These are phyloP conservation scores for Rotaria macrura DNA, from an alignment of 2,888 invertebrate species.

Conservation along the genomic window DNA sequence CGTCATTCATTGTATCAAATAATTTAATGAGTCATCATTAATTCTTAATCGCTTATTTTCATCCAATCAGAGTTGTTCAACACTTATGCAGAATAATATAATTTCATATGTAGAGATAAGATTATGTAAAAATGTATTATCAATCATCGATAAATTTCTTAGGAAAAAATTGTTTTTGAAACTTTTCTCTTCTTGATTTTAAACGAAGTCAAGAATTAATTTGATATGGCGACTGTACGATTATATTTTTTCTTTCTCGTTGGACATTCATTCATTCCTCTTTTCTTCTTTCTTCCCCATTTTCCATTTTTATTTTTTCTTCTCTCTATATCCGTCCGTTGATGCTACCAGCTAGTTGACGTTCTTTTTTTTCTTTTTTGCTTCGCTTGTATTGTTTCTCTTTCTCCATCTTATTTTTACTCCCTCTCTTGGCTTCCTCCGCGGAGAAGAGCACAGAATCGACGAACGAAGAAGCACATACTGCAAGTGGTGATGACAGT, in stretches of 20 bases:
- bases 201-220: background rate
- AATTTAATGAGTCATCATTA: background rate
- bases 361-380: background rate
- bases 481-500: background rate
- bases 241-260: background rate
- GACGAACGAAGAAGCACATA: conserved; percentile 3
- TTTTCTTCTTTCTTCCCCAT: background rate
- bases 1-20: too few species aligned
- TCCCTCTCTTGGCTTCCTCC: background rate
- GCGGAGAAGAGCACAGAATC: background rate
- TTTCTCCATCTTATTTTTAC: background rate
- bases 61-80: background rate
- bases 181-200: background rate
- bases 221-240: background rate
- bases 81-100: background rate
- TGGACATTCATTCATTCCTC: background rate
- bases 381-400: background rate
- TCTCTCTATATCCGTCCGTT: background rate
- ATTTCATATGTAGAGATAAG: too few species aligned
- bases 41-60: background rate
- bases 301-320: background rate
- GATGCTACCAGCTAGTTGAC: background rate
- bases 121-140: background rate
- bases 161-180: background rate
- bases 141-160: background rate